A percentile compares a stretch with the other conserved stretches of the same genome.
Evolutionary conservation across 2,888 invertebrate species (phyloP).

Genomic region (Hemistola chrysoprasaria): DNA sequence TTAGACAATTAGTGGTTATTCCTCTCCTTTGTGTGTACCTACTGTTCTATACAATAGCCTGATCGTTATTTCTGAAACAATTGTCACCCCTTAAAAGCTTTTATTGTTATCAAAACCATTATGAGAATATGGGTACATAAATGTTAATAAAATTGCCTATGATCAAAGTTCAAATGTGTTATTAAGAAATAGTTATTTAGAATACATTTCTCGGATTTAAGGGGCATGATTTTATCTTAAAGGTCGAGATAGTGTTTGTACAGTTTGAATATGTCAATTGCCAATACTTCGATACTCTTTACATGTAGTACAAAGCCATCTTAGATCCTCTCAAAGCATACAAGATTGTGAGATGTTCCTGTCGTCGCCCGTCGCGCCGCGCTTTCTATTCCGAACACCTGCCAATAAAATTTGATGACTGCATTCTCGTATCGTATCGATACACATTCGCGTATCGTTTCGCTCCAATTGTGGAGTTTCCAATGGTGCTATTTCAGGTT

Average conservation of each 20-base stretch:
- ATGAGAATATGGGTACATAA: too few relatives aligned
- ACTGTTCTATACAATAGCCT: slow-evolving; percentile 18
- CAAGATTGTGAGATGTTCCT: slow-evolving; percentile 15
- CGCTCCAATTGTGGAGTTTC: slow-evolving; percentile 33
- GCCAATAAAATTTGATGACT: slow-evolving; percentile 32
- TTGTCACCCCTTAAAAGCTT: slow-evolving; percentile 14
- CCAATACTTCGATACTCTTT: slow-evolving; percentile 19
- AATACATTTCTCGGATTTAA: slow-evolving; percentile 35
- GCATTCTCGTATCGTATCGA: slow-evolving; percentile 26
- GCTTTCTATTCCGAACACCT: slow-evolving; percentile 27
- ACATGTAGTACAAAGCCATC: slow-evolving; percentile 18
- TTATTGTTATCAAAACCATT: background rate
- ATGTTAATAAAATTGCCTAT: slow-evolving; percentile 1
- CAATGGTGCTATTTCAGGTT: slow-evolving; percentile 29
- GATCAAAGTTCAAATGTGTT: slow-evolving; percentile 9
- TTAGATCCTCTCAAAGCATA: slow-evolving; percentile 20
- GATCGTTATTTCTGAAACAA: slow-evolving; percentile 17
- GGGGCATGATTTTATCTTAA: slow-evolving; percentile 35
- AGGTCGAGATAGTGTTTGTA: slow-evolving; percentile 27
- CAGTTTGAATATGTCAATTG: slow-evolving; percentile 27
- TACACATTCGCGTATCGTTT: slow-evolving; percentile 31
- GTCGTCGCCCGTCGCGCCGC: too few relatives aligned
- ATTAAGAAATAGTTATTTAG: too few relatives aligned
- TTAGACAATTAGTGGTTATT: slow-evolving; percentile 24
- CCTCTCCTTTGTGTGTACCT: slow-evolving; percentile 20